phyloP scores from a whole-genome alignment of 2,797 vertebrate species.

The Girardinus metallicus region DNA sequence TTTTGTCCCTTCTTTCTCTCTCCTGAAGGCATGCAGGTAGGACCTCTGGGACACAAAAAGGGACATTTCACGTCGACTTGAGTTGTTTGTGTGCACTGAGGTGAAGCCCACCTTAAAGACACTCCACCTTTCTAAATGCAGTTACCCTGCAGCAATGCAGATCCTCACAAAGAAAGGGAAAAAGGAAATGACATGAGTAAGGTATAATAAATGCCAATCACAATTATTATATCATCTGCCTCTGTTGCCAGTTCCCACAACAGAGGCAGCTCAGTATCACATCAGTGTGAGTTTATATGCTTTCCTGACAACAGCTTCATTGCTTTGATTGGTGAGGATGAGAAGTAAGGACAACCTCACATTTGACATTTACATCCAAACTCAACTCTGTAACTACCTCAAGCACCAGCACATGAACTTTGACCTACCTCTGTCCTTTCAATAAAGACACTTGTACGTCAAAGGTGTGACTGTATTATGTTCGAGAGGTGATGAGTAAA shows the following conservation, averaged over 20 bases:
- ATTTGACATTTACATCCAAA: neutral
- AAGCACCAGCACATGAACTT: neutral
- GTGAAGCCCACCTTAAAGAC: conserved; percentile 37
- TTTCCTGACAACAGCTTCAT: neutral
- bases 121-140: conserved; percentile 29
- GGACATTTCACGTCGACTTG: conserved; percentile 78
- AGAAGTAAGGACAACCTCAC: neutral
- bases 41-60: conserved; percentile 68
- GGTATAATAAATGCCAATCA: neutral
- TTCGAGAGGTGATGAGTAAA: neutral
- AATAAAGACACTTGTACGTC: neutral
- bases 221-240: neutral
- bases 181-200: neutral
- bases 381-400: neutral
- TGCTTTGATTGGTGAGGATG: neutral
- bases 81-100: conserved; percentile 46
- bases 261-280: neutral
- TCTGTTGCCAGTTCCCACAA: neutral
- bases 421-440: neutral
- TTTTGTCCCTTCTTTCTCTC: conserved; percentile 54
- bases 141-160: conserved; percentile 34
- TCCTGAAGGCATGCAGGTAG: conserved; percentile 75
- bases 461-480: neutral
- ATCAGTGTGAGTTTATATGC: neutral
- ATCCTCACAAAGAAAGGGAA: conserved; percentile 27